Evolutionary conservation across 2,797 vertebrate species (phyloP).

Genomic region (Gorsachius magnificus): DNA sequence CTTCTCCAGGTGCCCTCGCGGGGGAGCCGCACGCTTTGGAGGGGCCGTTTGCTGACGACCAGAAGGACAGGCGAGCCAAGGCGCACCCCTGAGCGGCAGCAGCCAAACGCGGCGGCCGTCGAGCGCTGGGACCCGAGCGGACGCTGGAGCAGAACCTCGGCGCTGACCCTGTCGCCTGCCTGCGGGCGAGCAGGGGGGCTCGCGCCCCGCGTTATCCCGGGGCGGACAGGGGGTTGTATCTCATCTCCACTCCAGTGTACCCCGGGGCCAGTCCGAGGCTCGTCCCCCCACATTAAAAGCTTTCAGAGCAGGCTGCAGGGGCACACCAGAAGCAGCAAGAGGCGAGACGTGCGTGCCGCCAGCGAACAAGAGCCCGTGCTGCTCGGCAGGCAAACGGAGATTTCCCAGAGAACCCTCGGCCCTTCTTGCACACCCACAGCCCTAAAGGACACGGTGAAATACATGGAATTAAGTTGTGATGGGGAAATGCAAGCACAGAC

Average conservation of each 20-base stretch:
- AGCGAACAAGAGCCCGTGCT: rapidly evolving
- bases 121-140: rapidly evolving
- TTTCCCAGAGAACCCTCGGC: too few species aligned
- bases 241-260: neutral
- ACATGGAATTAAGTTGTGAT: neutral
- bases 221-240: neutral
- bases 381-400: rapidly evolving
- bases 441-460: neutral
- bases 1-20: neutral
- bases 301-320: neutral
- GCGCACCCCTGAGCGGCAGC: rapidly evolving
- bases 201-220: neutral
- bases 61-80: neutral
- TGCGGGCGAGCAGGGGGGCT: rapidly evolving
- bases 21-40: rapidly evolving
- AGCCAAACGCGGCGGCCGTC: rapidly evolving
- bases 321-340: rapidly evolving
- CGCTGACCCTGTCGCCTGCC: rapidly evolving
- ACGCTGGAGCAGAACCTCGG: neutral
- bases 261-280: neutral
- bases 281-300: neutral
- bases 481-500: neutral
- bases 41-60: neutral
- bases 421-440: neutral
- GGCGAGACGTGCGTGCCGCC: rapidly evolving